Percentiles rank a stretch among this genome's conserved stretches.
These are phyloP conservation scores for Clanis bilineata DNA, from an alignment of 2,888 invertebrate species.

Conservation along the genomic window DNA sequence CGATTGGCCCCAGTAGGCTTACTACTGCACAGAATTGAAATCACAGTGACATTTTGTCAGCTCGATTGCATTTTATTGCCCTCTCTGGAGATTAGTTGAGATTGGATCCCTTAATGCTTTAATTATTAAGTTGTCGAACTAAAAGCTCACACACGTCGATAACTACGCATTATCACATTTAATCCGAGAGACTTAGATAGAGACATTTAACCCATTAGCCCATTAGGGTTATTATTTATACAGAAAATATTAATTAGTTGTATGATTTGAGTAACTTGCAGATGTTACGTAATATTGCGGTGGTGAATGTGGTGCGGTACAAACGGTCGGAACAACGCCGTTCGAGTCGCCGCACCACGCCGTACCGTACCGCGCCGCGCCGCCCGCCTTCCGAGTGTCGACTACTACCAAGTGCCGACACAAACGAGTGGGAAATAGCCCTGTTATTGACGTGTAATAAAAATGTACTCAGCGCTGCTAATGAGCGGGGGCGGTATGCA, in stretches of 20 bases:
- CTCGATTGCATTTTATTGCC: neutral
- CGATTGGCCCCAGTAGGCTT: neutral
- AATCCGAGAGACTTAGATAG: no score
- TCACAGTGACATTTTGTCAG: neutral
- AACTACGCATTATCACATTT: neutral
- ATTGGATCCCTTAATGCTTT: neutral
- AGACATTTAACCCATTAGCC: no score
- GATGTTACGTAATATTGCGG: conserved; percentile 67
- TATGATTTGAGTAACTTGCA: conserved; percentile 34
- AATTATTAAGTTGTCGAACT: neutral
- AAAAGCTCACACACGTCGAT: neutral
- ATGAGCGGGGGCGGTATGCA: conserved; percentile 17
- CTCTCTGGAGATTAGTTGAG: no score
- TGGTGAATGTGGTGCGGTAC: conserved; percentile 24
- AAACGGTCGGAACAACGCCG: conserved; percentile 27
- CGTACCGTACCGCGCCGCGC: no score
- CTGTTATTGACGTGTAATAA: conserved; percentile 2
- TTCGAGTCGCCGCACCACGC: neutral
- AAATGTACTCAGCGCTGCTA: conserved; percentile 17
- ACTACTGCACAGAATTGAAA: neutral
- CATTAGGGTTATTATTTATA: neutral
- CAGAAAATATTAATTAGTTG: conserved; percentile 1
- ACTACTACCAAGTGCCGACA: neutral
- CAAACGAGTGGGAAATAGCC: neutral
- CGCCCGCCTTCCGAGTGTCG: no score